These are phyloP conservation scores for Palythoa heliodiscus DNA, from an alignment of 92 coral and sea anemone genomes.

Conservation along the genomic window DNA sequence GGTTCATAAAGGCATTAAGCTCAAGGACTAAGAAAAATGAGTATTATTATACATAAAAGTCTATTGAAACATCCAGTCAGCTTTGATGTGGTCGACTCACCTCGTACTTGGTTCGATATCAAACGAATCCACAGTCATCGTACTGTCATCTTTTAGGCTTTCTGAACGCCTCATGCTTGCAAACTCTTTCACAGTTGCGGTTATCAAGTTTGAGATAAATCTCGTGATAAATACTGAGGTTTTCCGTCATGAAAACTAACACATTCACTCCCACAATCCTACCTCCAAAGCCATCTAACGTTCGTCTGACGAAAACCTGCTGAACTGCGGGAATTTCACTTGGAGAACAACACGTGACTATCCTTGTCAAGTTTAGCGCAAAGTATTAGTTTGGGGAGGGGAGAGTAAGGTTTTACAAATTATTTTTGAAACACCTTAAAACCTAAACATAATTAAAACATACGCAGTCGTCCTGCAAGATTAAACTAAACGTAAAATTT, in stretches of 20 bases:
- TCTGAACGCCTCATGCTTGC: constrained; percentile 36
- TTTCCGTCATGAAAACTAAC: constrained; percentile 40
- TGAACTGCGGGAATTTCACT: background rate
- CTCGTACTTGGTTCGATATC: constrained; percentile 10
- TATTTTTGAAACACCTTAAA: background rate
- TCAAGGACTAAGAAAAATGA: background rate
- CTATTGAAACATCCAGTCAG: background rate
- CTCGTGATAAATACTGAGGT: constrained; percentile 11
- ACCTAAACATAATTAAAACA: background rate
- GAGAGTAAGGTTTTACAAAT: background rate
- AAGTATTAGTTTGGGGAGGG: background rate
- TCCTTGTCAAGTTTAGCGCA: constrained; percentile 1
- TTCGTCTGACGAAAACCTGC: constrained; percentile 34
- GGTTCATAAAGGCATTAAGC: background rate
- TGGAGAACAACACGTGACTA: constrained; percentile 8
- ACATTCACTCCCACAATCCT: background rate
- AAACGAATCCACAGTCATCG: background rate
- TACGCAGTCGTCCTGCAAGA: background rate
- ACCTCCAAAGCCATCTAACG: constrained; percentile 5
- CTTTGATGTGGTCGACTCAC: background rate
- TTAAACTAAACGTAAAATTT: background rate
- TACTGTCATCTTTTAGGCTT: constrained; percentile 16
- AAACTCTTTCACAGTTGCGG: constrained; percentile 9
- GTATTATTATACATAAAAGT: background rate
- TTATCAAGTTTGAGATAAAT: constrained; percentile 34